Evolutionary conservation across 2,888 invertebrate genomes (phyloP).

Genomic region (Platycnemis pennipes): DNA sequence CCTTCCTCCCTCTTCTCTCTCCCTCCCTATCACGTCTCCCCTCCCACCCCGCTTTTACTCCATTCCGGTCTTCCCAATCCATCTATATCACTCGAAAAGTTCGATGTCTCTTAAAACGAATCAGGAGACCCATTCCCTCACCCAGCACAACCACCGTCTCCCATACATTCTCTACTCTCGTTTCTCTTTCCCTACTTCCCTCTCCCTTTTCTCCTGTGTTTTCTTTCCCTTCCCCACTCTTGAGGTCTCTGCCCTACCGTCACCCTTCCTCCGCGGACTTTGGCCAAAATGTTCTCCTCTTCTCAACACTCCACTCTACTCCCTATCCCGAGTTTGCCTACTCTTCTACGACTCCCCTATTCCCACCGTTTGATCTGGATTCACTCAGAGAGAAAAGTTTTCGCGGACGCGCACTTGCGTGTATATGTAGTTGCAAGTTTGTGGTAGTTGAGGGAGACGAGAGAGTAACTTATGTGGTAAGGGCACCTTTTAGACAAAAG

Average conservation of each 20-base stretch:
- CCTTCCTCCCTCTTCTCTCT: neutral
- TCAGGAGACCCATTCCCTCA: neutral
- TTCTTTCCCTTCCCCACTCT: neutral
- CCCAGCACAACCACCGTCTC: neutral
- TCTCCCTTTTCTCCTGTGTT: neutral
- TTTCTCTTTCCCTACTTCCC: neutral
- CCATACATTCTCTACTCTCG: neutral
- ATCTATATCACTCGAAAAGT: conserved; percentile 53
- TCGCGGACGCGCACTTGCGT: no score
- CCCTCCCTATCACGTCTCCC: neutral
- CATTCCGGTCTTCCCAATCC: conserved; percentile 23
- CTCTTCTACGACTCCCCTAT: neutral
- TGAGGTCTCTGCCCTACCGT: no score
- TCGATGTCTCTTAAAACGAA: conserved; percentile 62
- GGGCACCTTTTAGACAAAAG: no score
- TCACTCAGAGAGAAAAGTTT: no score
- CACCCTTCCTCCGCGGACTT: conserved; percentile 38
- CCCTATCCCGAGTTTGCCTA: neutral
- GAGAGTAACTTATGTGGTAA: no score
- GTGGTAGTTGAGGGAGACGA: no score
- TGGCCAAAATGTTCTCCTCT: neutral
- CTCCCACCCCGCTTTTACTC: neutral
- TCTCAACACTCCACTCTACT: neutral
- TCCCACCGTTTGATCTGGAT: no score
- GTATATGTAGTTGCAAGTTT: no score